Conservation (phyloP, 2,797 vertebrate genomes). For the Cyprinodon diabolis region DNA sequence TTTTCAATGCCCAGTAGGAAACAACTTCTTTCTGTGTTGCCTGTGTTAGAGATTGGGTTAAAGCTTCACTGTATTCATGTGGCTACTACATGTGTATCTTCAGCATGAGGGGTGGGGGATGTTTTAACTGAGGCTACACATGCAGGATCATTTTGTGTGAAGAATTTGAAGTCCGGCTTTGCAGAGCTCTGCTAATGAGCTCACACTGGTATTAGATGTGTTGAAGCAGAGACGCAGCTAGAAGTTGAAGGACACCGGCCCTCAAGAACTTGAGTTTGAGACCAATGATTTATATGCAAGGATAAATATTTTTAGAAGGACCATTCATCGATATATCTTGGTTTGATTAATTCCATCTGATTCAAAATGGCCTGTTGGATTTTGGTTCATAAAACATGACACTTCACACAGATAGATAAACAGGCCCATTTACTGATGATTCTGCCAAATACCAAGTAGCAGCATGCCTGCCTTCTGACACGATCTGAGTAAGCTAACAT, state of each 20-base stretch:
- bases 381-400: background rate
- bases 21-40: slow-evolving; percentile 51
- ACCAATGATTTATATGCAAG: too few relatives aligned
- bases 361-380: background rate
- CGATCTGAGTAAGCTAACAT: slow-evolving; percentile 52
- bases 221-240: too few relatives aligned
- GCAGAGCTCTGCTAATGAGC: too few relatives aligned
- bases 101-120: background rate
- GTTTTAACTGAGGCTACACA: slow-evolving; percentile 14
- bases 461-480: slow-evolving; percentile 38
- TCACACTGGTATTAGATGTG: too few relatives aligned
- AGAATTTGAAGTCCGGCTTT: background rate
- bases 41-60: slow-evolving; percentile 20
- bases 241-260: background rate
- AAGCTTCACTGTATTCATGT: slow-evolving; percentile 37
- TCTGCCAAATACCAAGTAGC: slow-evolving; percentile 12
- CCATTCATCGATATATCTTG: background rate
- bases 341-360: background rate
- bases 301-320: background rate
- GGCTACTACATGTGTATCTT: slow-evolving; percentile 20
- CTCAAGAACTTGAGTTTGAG: background rate
- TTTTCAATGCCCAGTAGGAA: slow-evolving; percentile 52
- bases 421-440: background rate
- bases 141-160: slow-evolving; percentile 17
- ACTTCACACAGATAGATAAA: background rate